Evolutionary conservation across 2,113 vertebrate genomes (phyloP).

Genomic region (western clawed frog (Xenopus tropicalis)): DNA sequence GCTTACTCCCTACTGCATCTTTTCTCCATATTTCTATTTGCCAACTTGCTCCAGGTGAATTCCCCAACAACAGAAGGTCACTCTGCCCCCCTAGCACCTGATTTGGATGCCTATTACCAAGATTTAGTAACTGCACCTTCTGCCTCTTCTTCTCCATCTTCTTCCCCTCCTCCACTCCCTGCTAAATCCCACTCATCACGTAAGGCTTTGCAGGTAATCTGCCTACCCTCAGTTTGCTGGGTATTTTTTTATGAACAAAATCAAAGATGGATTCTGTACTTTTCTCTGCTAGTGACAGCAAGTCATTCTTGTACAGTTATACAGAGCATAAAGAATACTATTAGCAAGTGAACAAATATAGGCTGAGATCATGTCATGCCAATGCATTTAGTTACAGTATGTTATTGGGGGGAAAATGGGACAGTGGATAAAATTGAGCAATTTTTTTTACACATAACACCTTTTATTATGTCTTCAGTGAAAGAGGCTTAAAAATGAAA

Average conservation of each 20-base stretch:
- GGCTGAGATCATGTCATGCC: no score
- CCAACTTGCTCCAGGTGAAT: slow-evolving; percentile 63
- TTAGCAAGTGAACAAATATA: no score
- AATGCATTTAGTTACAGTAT: no score
- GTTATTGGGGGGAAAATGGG: no score
- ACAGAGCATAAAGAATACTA: no score
- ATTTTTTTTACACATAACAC: no score
- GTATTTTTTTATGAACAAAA: neutral
- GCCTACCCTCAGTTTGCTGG: neutral
- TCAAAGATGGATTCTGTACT: neutral
- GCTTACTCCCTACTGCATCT: slow-evolving; percentile 35
- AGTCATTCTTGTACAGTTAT: no score
- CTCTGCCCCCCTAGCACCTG: slow-evolving; percentile 63
- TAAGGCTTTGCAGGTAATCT: slow-evolving; percentile 80
- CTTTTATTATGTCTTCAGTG: no score
- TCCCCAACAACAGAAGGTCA: slow-evolving; percentile 47
- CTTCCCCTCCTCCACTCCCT: slow-evolving; percentile 85
- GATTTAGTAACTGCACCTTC: slow-evolving; percentile 71
- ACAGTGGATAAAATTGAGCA: no score
- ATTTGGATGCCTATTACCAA: slow-evolving; percentile 77
- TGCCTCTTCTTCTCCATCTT: slow-evolving; percentile 60
- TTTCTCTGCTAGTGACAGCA: no score
- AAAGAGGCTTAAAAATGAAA: no score
- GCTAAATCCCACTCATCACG: slow-evolving; percentile 81
- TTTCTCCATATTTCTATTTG: slow-evolving; percentile 40